These are phyloP conservation scores for Parazoanthus darwini DNA, from an alignment of 92 coral and sea anemone genomes.

Conservation along the genomic window DNA sequence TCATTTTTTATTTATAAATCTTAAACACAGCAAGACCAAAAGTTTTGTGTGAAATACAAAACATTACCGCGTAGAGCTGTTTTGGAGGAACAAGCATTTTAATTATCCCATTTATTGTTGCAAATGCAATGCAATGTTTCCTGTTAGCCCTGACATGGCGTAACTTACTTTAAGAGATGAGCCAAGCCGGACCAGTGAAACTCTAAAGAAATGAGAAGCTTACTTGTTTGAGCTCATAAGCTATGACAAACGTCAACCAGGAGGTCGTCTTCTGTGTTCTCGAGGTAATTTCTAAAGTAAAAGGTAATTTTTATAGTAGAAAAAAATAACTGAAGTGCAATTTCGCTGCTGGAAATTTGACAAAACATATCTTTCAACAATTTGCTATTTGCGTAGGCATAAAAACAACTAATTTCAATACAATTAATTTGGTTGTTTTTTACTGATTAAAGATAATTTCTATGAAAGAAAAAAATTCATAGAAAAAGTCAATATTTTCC, in stretches of 20 bases:
- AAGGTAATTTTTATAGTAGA: background rate
- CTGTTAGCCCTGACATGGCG: no score
- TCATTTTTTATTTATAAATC: no score
- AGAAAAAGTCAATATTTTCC: background rate
- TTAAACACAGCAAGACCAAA: no score
- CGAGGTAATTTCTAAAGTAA: background rate
- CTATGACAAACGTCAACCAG: background rate
- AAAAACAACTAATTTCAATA: background rate
- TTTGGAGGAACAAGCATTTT: no score
- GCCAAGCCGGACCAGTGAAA: no score
- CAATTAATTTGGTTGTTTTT: background rate
- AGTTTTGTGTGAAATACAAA: no score
- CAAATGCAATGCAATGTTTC: no score
- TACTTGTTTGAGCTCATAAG: background rate
- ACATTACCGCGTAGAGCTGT: no score
- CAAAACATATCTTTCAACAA: background rate
- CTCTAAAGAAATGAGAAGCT: no score
- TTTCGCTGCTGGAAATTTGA: background rate
- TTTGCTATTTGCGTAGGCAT: background rate
- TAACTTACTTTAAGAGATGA: no score
- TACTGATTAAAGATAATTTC: background rate
- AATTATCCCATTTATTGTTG: no score
- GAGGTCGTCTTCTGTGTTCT: no score
- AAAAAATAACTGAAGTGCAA: background rate
- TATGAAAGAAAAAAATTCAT: background rate